Conservation (phyloP, 2,113 vertebrate species). For the Vombatus ursinus region DNA sequence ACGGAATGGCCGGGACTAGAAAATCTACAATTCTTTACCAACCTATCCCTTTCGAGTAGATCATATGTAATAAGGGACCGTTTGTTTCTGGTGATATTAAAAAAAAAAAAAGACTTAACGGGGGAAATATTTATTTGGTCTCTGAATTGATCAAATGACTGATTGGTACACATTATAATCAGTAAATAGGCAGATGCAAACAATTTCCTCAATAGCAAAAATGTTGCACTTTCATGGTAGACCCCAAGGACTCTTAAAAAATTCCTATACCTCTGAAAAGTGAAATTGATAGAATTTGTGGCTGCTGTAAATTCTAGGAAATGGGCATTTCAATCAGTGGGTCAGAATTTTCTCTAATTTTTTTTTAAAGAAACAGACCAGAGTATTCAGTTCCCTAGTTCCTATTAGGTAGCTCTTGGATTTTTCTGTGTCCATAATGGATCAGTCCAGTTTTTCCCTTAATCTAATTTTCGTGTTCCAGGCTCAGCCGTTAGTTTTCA, state of each 20-base stretch:
- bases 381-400: slow-evolving; percentile 40
- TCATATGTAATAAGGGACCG: slow-evolving; percentile 65
- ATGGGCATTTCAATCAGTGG: slow-evolving; percentile 31
- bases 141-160: slow-evolving; percentile 46
- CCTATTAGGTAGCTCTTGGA: slow-evolving; percentile 24
- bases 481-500: slow-evolving; percentile 58
- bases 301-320: slow-evolving; percentile 40
- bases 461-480: background rate
- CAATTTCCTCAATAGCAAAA: slow-evolving; percentile 75
- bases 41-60: slow-evolving; percentile 44
- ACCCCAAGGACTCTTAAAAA: slow-evolving; percentile 55
- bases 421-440: slow-evolving; percentile 44
- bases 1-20: slow-evolving; percentile 27
- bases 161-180: slow-evolving; percentile 68
- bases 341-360: slow-evolving; percentile 40
- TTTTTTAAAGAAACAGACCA: slow-evolving; percentile 42
- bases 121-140: slow-evolving; percentile 60
- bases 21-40: slow-evolving; percentile 61
- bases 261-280: slow-evolving; percentile 3
- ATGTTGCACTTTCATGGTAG: slow-evolving; percentile 60
- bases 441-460: slow-evolving; percentile 36
- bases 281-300: slow-evolving; percentile 41
- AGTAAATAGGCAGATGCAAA: slow-evolving; percentile 76
- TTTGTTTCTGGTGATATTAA: slow-evolving; percentile 68
- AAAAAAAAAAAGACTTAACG: slow-evolving; percentile 45